Evolutionary conservation across 2,888 invertebrate species (phyloP), one percentile per base, ranked within the genome.

Genomic region (Palloptera scutellata): DNA sequence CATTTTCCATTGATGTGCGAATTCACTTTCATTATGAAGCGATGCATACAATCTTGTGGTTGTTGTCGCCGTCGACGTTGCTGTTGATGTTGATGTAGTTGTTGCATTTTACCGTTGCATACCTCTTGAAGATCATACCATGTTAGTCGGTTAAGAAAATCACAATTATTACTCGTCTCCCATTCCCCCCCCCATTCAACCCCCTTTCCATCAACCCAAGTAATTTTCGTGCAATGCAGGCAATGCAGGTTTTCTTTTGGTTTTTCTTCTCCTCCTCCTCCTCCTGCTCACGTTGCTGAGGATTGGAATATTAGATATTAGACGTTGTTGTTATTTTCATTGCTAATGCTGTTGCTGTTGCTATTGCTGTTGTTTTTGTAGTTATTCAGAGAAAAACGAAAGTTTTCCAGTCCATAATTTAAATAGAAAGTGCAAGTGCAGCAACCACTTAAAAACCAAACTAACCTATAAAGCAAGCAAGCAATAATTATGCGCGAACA

Each of bases 371-470:
- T 74, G 79, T 76, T 79, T 73, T 76, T 79, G 17, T 17, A 53
- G 74, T 70, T 70, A 70, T 72, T 73, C 78, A 69, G 79, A 79
- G 82, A 81, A 81, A 81, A 81, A 81, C 81, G 82, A 82, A 81
- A 81, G 82, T 82, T 81, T 80, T 81, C 80, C 81, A 65, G 64
- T 77, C 79, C 81, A 80, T 81, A 81, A 79, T 80, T 78, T 77
- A 82, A 81, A 81, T 80, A 81, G 81, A 81, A 81, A 81, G 81
- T 81, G 81, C 82, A 82, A 81, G 81, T 81, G 82, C 81, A 81
- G 77, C 78, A 78, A 66, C 60, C 66, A 66, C 55, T 66, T 66
- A 57, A 51, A 66, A 57, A 19, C 48, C 61, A 20, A 61, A 58
- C 48, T 66, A 66, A 66, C 61, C 66, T 61, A 66, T 61, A 66